Evolutionary conservation across 2,888 invertebrate species (phyloP).

Genomic region (Drosophila paramelanica): DNA sequence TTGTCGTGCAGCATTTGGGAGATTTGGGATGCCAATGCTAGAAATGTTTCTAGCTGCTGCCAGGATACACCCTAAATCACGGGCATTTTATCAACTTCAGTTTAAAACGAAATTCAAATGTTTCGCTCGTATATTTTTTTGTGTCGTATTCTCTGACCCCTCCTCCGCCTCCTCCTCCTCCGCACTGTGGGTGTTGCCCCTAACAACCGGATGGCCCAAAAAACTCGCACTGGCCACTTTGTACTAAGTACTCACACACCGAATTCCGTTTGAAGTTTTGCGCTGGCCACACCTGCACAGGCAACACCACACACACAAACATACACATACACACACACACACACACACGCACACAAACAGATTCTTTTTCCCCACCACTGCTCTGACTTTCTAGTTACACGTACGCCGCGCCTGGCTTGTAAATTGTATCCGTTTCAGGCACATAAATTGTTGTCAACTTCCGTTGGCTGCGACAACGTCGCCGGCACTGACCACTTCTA

Average conservation of each 20-base stretch:
- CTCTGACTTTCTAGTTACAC: constrained; percentile 38
- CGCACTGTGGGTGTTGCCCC: constrained; percentile 8
- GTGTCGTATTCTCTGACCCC: neutral
- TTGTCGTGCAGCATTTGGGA: neutral
- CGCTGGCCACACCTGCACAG: constrained; percentile 47
- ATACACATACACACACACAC: constrained; percentile 14
- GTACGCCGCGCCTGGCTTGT: constrained; percentile 74
- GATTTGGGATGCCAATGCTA: constrained; percentile 12
- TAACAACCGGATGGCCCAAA: constrained; percentile 40
- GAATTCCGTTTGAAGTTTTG: constrained; percentile 77
- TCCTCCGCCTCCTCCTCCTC: neutral
- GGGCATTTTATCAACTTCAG: constrained; percentile 73
- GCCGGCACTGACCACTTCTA: constrained; percentile 78
- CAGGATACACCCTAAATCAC: constrained; percentile 61
- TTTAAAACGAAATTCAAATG: constrained; percentile 75
- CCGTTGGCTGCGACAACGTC: constrained; percentile 80
- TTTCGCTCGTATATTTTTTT: constrained; percentile 37
- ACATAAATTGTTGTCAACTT: constrained; percentile 84
- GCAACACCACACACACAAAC: constrained; percentile 1
- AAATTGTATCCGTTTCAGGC: constrained; percentile 83
- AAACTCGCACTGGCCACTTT: constrained; percentile 69
- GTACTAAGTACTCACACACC: constrained; percentile 74
- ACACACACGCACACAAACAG: neutral
- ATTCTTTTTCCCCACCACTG: neutral
- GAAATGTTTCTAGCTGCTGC: constrained; percentile 18